Percentiles rank a stretch among this genome's conserved stretches.
Evolutionary conservation across 1,140 invertebrate genomes (phyloP).

Genomic region (Cherax destructor): DNA sequence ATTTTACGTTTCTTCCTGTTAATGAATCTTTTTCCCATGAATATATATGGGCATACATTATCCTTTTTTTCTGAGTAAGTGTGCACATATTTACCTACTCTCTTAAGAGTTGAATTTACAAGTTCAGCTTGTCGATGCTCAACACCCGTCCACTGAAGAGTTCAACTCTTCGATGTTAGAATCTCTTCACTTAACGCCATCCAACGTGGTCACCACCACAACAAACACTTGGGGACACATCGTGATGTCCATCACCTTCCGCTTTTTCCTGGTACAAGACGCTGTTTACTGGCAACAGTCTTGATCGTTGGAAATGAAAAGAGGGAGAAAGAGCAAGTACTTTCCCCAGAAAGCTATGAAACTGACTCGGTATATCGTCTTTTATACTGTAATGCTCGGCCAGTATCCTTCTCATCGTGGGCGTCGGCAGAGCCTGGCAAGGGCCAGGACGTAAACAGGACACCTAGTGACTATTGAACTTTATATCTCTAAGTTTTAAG

Average conservation of each 20-base stretch:
- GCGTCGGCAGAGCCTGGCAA: slow-evolving; percentile 1
- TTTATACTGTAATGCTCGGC: background rate
- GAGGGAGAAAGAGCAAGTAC: background rate
- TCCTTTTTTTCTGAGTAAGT: too few relatives aligned
- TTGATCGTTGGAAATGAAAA: background rate
- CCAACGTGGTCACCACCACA: too few relatives aligned
- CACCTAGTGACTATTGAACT: background rate
- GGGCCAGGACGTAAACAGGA: background rate
- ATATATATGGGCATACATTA: too few relatives aligned
- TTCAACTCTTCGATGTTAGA: too few relatives aligned
- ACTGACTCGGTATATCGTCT: background rate
- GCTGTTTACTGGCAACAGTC: background rate
- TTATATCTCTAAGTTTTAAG: background rate
- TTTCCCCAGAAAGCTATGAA: background rate
- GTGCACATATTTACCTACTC: too few relatives aligned
- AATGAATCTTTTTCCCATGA: too few relatives aligned
- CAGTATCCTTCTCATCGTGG: background rate
- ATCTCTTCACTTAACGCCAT: too few relatives aligned
- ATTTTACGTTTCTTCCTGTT: too few relatives aligned
- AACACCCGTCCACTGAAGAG: too few relatives aligned
- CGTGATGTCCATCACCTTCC: background rate
- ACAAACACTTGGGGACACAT: background rate
- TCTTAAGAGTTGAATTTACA: too few relatives aligned
- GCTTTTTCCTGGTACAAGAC: background rate
- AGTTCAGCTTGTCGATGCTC: too few relatives aligned